A percentile compares a stretch with the other conserved stretches of the same genome.
Evolutionary conservation across 2,888 invertebrate genomes (phyloP).

Genomic region (Petrolisthes manimaculis): DNA sequence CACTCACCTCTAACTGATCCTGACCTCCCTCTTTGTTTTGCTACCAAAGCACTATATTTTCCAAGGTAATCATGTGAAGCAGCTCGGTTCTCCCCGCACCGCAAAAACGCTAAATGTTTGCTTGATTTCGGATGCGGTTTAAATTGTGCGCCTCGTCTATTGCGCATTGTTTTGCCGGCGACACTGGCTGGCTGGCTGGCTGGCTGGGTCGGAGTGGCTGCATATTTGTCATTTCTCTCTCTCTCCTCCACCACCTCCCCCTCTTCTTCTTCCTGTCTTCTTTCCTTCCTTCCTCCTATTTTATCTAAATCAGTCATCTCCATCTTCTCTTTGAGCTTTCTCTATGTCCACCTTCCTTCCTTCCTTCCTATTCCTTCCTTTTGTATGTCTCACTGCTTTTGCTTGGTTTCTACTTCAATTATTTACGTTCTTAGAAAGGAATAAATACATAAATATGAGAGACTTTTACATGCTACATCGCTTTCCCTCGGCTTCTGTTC

Average conservation of each 20-base stretch:
- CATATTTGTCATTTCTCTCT: neutral
- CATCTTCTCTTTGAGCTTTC: neutral
- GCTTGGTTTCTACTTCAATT: no score
- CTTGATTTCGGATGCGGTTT: neutral
- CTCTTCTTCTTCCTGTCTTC: neutral
- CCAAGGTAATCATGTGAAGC: no score
- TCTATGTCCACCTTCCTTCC: neutral
- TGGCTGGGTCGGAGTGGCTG: neutral
- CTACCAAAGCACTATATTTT: no score
- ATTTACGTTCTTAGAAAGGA: no score
- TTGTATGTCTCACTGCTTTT: neutral
- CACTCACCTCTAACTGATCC: no score
- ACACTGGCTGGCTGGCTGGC: neutral
- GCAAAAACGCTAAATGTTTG: neutral
- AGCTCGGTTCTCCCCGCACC: no score
- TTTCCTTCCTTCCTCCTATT: neutral
- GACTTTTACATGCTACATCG: no score
- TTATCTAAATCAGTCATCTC: neutral
- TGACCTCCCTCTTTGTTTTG: no score
- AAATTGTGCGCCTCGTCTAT: neutral
- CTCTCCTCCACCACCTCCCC: neutral
- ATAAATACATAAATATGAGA: no score
- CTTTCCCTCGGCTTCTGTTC: no score
- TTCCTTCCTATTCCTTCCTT: neutral
- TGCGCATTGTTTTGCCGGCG: neutral